A percentile compares a stretch with the other conserved stretches of the same genome.
phyloP scores from a whole-genome alignment of 2,888 invertebrate species.

The Operophtera brumata region DNA sequence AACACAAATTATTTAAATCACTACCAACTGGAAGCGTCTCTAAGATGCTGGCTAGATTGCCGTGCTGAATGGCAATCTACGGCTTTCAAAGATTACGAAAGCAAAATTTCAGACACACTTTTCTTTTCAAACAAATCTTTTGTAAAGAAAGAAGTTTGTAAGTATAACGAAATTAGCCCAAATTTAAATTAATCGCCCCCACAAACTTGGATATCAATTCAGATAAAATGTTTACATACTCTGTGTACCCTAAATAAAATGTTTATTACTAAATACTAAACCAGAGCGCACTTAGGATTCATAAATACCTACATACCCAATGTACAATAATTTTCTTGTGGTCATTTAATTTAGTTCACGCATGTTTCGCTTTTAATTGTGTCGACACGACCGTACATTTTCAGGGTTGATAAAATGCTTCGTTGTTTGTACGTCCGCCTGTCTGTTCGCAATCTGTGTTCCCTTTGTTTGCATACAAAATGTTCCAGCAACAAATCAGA shows the following conservation, averaged over 20 bases:
- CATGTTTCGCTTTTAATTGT: slow-evolving; percentile 14
- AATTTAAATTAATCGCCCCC: slow-evolving; percentile 10
- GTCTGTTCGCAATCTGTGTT: no score
- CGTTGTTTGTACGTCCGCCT: no score
- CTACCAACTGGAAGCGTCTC: no score
- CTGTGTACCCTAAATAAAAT: neutral
- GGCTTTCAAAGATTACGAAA: no score
- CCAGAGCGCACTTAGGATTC: slow-evolving; percentile 15
- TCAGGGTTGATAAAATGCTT: neutral
- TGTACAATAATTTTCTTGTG: neutral
- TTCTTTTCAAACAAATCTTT: neutral
- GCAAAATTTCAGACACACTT: no score
- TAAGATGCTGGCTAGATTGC: no score
- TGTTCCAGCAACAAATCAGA: no score
- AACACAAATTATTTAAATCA: no score
- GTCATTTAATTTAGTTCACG: slow-evolving; percentile 13
- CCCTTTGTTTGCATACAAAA: no score
- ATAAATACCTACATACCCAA: slow-evolving; percentile 3
- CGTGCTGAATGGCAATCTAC: no score
- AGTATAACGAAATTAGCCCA: slow-evolving; percentile 6
- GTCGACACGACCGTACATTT: slow-evolving; percentile 15
- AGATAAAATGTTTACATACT: slow-evolving; percentile 15
- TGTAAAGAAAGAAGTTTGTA: neutral
- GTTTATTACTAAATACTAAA: slow-evolving; percentile 7
- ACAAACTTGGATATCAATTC: slow-evolving; percentile 5